Conservation (phyloP, 2,888 invertebrate genomes). For the Drosophila meridionalis region DNA sequence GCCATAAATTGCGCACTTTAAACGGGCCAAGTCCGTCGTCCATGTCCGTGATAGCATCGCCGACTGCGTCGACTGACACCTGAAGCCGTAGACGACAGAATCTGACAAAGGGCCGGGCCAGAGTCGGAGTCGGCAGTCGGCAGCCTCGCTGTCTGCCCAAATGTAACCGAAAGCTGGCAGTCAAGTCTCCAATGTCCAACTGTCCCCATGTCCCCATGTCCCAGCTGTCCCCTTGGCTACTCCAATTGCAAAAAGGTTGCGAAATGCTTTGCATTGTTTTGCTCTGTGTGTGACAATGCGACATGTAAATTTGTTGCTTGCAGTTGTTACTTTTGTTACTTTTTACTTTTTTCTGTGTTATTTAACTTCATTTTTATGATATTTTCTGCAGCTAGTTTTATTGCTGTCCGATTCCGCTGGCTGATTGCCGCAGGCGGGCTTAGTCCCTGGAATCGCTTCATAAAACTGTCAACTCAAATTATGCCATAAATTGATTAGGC, state of each 20-base stretch:
- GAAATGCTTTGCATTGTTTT: conserved; percentile 70
- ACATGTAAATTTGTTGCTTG: conserved; percentile 55
- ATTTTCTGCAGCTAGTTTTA: conserved; percentile 37
- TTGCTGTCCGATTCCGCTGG: conserved; percentile 52
- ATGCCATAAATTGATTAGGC: conserved; percentile 69
- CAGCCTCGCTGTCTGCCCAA: conserved; percentile 32
- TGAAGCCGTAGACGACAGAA: conserved; percentile 38
- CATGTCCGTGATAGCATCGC: conserved; percentile 42
- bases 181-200: conserved; percentile 34
- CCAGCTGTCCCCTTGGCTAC: conserved; percentile 40
- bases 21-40: conserved; percentile 43
- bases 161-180: conserved; percentile 58
- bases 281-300: conserved; percentile 33
- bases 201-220: conserved; percentile 20
- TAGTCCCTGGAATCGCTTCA: conserved; percentile 40
- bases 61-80: conserved; percentile 37
- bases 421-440: conserved; percentile 54
- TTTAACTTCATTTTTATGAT: not conserved
- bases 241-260: conserved; percentile 68
- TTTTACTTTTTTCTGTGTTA: not conserved
- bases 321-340: not conserved
- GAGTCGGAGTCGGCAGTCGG: conserved; percentile 39
- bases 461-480: conserved; percentile 68
- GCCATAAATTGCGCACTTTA: conserved; percentile 76
- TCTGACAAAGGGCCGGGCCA: conserved; percentile 47